A percentile compares a stretch with the other conserved stretches of the same genome.
Conservation (phyloP, 1,140 invertebrate genomes). For the Babylonia areolata region DNA sequence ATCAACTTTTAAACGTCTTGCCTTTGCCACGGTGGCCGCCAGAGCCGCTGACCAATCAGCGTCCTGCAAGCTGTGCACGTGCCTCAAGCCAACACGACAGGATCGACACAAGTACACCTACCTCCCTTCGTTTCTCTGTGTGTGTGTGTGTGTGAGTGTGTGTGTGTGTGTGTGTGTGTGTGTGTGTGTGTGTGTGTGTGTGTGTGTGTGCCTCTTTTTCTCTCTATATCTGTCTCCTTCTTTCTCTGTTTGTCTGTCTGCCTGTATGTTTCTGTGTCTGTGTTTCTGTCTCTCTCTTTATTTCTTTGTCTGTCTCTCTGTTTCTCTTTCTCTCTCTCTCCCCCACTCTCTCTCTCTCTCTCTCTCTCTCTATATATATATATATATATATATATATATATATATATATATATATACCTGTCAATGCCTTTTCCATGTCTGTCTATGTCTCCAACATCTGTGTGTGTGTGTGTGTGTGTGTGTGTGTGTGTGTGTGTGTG, state of each 20-base stretch:
- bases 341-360: no score
- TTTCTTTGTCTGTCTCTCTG: not conserved
- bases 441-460: no score
- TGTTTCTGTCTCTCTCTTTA: not conserved
- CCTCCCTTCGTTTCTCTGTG: not conserved
- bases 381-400: no score
- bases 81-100: no score
- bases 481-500: not conserved
- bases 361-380: no score
- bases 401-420: no score
- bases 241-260: not conserved
- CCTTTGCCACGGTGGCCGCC: no score
- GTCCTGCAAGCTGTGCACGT: no score
- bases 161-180: not conserved
- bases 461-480: not conserved
- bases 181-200: not conserved
- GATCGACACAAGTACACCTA: no score
- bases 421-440: no score
- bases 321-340: not conserved
- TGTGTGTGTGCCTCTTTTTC: not conserved
- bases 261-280: slow-evolving; percentile 7
- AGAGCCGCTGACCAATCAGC: no score
- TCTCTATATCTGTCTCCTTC: not conserved
- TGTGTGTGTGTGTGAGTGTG: not conserved
- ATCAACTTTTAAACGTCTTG: no score